phyloP scores from a whole-genome alignment of 2,113 vertebrate species.

The Pituophis catenifer region DNA sequence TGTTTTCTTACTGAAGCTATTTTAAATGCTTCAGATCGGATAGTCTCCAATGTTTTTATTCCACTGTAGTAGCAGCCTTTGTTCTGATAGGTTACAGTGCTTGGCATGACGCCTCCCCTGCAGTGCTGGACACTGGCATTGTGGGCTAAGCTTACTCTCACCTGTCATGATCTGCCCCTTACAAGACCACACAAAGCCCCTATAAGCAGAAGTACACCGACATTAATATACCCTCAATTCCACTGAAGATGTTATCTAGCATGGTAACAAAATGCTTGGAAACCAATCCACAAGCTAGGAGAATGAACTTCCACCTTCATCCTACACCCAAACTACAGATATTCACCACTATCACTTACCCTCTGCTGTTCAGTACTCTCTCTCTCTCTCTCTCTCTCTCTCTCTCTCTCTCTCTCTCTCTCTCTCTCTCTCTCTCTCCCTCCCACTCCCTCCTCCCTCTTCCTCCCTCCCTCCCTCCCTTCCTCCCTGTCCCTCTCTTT shows the following conservation, averaged over 20 bases:
- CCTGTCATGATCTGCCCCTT: not conserved
- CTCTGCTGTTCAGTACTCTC: not conserved
- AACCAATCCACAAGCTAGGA: not conserved
- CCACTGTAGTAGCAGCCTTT: not conserved
- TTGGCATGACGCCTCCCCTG: not conserved
- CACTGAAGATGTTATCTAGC: not conserved
- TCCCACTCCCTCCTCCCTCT: no score
- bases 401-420: no score
- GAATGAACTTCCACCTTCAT: not conserved
- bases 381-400: not conserved
- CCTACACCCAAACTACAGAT: not conserved
- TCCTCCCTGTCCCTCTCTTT: no score
- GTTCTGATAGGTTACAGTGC: not conserved
- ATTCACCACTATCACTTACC: not conserved
- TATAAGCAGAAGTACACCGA: not conserved
- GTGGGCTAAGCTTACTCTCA: not conserved
- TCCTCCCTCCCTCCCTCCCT: fast-evolving
- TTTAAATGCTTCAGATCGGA: not conserved
- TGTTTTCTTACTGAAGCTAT: not conserved
- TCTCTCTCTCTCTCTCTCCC: no score
- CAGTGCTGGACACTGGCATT: not conserved
- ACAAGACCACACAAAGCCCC: not conserved
- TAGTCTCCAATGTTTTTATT: not conserved
- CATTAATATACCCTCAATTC: no score
- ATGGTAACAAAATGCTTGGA: not conserved